These are phyloP conservation scores for Lepidonotus clava DNA, from an alignment of 2,888 invertebrate genomes.

Conservation along the genomic window DNA sequence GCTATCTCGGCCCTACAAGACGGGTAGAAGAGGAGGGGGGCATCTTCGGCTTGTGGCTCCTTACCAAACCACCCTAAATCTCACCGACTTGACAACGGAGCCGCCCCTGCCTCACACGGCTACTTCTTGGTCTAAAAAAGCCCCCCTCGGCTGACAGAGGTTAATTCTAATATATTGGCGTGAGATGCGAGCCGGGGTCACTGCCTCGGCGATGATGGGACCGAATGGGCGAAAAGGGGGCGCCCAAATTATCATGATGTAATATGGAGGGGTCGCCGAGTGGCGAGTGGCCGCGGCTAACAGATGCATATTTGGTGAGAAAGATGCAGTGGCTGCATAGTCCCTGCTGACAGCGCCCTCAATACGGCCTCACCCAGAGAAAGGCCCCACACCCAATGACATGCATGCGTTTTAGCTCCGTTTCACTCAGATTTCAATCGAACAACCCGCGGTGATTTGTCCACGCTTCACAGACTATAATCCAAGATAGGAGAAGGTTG, in stretches of 20 bases:
- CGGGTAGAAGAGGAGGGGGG: no score
- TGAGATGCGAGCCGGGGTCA: neutral
- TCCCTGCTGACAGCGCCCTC: neutral
- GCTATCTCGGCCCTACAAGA: no score
- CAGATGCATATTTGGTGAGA: constrained; percentile 31
- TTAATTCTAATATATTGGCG: constrained; percentile 30
- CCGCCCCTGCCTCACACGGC: neutral
- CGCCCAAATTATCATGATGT: neutral
- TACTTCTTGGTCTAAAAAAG: neutral
- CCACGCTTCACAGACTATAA: no score
- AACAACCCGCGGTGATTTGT: no score
- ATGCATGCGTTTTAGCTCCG: neutral
- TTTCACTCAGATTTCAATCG: neutral
- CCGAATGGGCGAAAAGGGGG: neutral
- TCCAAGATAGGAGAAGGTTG: no score
- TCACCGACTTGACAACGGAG: no score
- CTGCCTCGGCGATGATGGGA: neutral
- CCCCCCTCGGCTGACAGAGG: constrained; percentile 11
- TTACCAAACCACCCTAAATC: no score
- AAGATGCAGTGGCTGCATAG: neutral
- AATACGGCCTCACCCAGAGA: neutral
- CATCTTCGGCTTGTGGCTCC: no score
- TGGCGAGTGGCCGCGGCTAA: neutral
- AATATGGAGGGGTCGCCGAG: neutral
- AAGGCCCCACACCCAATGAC: neutral